These are phyloP conservation scores for Lanius ludovicianus DNA, from an alignment of 2,113 vertebrate genomes.

Conservation along the genomic window DNA sequence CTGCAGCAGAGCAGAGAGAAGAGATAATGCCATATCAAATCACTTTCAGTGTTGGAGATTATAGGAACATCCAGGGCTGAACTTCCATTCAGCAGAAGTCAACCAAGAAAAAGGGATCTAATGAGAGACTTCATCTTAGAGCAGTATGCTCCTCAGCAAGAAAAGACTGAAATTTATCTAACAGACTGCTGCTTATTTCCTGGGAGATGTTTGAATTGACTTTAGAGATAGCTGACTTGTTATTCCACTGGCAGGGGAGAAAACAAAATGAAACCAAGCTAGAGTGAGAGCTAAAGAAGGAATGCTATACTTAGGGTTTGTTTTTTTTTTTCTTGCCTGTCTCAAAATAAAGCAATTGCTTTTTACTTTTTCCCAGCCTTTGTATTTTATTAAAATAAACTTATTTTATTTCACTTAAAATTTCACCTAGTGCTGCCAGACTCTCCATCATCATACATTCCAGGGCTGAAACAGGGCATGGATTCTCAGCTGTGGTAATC, in stretches of 20 bases:
- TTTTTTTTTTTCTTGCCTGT: not conserved
- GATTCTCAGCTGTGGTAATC: not conserved
- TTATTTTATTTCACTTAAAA: not conserved
- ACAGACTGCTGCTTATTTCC: constrained; percentile 32
- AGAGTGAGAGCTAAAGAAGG: not conserved
- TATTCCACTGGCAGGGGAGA: not conserved
- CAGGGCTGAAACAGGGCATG: not conserved
- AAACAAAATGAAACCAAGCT: not conserved
- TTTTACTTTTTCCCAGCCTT: not conserved
- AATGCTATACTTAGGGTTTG: not conserved
- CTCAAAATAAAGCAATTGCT: not conserved
- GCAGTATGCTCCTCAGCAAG: not conserved
- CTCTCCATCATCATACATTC: not conserved
- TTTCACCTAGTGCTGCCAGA: not conserved
- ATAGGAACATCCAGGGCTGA: constrained; percentile 21
- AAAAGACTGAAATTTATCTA: constrained; percentile 41
- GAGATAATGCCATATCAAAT: constrained; percentile 31
- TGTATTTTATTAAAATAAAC: not conserved
- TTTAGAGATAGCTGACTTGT: constrained; percentile 1
- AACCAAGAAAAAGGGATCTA: not conserved
- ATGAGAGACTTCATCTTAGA: constrained; percentile 28
- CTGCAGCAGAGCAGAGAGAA: not conserved
- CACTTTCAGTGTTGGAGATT: not conserved
- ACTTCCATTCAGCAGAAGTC: constrained; percentile 30
- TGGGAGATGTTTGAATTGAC: constrained; percentile 23